A percentile compares a stretch with the other conserved stretches of the same genome.
These are phyloP conservation scores for Acanthaster planci DNA, from an alignment of 35 echinoderm and acorn worm species.

Conservation along the genomic window DNA sequence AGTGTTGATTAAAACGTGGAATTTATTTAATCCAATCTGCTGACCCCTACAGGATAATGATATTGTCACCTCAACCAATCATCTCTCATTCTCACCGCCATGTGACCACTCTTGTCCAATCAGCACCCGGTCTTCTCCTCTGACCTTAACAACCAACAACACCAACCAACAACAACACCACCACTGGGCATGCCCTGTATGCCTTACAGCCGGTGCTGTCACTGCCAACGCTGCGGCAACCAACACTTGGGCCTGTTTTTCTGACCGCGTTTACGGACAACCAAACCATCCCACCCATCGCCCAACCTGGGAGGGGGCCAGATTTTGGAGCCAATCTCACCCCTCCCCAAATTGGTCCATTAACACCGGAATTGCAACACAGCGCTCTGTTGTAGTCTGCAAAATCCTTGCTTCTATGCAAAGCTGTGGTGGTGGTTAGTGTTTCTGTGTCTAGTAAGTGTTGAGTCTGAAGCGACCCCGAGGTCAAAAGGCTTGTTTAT, in stretches of 20 bases:
- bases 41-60: constrained; percentile 21
- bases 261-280: not conserved
- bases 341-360: constrained; percentile 6
- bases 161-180: too few species aligned
- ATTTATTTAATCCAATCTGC: constrained; percentile 8
- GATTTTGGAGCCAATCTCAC: constrained; percentile 1
- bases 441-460: constrained; percentile 8
- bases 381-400: not conserved
- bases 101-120: constrained; percentile 40
- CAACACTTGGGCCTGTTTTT: not conserved
- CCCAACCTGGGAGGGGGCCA: not conserved
- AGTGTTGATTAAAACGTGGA: constrained; percentile 9
- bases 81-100: constrained; percentile 33
- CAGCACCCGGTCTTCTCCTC: too few species aligned
- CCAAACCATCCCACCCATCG: not conserved
- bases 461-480: not conserved
- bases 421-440: constrained; percentile 18
- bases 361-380: not conserved
- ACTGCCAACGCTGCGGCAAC: constrained; percentile 11
- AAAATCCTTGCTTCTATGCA: not conserved
- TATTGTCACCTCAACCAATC: constrained; percentile 18
- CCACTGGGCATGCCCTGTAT: not conserved
- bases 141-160: too few species aligned
- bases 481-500: too few species aligned
- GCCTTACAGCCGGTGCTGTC: constrained; percentile 28